Base-by-base conservation (phyloP, 2,888 invertebrate genomes). In the Acanthosepion pharaonis region DNA sequence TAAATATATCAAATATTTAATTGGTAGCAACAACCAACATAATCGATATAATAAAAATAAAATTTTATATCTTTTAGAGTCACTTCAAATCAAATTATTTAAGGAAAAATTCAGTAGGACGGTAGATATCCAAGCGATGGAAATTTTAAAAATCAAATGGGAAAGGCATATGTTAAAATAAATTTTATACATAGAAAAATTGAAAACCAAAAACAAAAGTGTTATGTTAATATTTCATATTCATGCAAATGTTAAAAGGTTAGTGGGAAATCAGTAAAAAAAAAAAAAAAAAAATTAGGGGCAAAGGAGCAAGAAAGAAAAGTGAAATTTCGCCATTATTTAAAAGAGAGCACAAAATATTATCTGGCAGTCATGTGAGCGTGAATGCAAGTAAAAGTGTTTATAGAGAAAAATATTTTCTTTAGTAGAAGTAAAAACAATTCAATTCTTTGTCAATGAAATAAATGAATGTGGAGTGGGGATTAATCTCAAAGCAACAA, bases 321-420 rank as follows among this genome's bases (percentile, higher is more conserved):
- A 18, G 55, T 20, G 59, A 59, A 78, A 78, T 78, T 78, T 78
- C 78, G 9, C n/a, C 28, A 78, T n/a, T 78, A 78, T 6, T n/a
- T 28, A 4, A 8, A 25, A 64, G 11, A n/a, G 18, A 78, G 78
- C 78, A 78, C 11, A 78, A n/a, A n/a, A 78, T 78, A 18, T 55
- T 55, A 59, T 59, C 59, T 78, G 78, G n/a, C 78, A 78, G 78
- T 78, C 78, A 78, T 78, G 78, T 78, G 78, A 78, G n/a, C 78
- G 33, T 78, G 78, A 78, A 78, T 78, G 78, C 78, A 33, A 78
- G 33, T 78, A 11, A n/a, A n/a, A n/a, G n/a, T 33, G 11, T 18
- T 9, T 78, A n/a, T 9, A 78, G 18, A 78, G n/a, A 78, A 9
- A 33, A 33, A 2, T n/a, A 15, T 33, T 78, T 78, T 78, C 33